Evolutionary conservation across 2,113 vertebrate species (phyloP).

Genomic region (Eretmochelys imbricata): DNA sequence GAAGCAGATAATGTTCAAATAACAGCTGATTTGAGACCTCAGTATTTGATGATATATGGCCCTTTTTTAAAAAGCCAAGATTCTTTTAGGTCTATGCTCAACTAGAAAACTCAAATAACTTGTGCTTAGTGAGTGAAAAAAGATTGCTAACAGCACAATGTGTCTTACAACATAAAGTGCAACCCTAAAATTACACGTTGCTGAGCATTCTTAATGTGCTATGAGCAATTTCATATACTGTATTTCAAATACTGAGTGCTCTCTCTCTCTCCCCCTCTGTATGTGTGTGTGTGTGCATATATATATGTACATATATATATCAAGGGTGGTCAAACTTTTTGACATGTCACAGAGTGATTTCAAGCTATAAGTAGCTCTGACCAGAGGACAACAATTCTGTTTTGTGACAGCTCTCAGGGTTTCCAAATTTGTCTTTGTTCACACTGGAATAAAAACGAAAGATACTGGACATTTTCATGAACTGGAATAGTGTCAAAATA

Average conservation of each 20-base stretch:
- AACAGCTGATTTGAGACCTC: constrained; percentile 23
- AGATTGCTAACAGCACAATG: constrained; percentile 25
- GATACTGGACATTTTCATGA: not conserved
- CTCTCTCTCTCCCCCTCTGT: not conserved
- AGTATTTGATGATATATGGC: constrained; percentile 34
- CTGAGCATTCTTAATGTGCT: constrained; percentile 44
- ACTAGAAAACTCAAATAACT: constrained; percentile 43
- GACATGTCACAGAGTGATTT: constrained; percentile 27
- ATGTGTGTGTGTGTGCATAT: not conserved
- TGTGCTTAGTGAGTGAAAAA: constrained; percentile 39
- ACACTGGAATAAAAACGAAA: not conserved
- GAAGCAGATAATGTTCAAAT: constrained; percentile 9
- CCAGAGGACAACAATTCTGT: not conserved
- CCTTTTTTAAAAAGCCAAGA: constrained; percentile 35
- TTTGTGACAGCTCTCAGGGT: not conserved
- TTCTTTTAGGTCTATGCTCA: constrained; percentile 44
- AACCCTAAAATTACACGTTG: constrained; percentile 27
- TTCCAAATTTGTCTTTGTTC: constrained; percentile 25
- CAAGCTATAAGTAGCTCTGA: constrained; percentile 3
- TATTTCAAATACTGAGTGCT: constrained; percentile 50
- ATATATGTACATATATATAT: not conserved
- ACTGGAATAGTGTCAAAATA: not conserved
- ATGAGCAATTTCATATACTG: constrained; percentile 35
- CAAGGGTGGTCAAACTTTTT: constrained; percentile 1
- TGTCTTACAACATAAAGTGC: constrained; percentile 43